Evolutionary conservation across 2,797 vertebrate genomes (phyloP), one percentile per base, ranked within the genome.

Genomic region (Pipistrellus pipistrellus): DNA sequence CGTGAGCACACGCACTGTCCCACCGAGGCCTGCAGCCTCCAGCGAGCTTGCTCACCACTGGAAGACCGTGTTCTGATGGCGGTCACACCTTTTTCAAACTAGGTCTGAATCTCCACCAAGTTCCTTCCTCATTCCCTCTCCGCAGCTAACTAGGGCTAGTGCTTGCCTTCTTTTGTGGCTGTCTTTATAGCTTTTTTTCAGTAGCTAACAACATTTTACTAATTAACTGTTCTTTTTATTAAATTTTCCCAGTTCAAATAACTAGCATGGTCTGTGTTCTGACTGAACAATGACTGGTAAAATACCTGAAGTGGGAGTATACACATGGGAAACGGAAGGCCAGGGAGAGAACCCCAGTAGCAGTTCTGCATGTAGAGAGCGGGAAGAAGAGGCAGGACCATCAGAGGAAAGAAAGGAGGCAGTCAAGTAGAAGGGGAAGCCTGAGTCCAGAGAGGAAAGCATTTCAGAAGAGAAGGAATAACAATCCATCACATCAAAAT

Each of bases 211-310:
- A 85, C 20, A 25, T 57, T 73, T 73, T 35, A 78, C 64, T 46
- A n/a, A 23, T 38, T 84, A 75, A 66, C 23, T 46, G n/a, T 88
- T 76, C 48, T 57, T 87, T 83, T 72, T 57, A 85, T 73, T 88
- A 73, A 73, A 92, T 44, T 51, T 66, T 11, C 25, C n/a, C 14
- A 23, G 53, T 53, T 84, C 13, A 53, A 87, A 62, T 71, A 77
- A 69, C 32, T 71, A 69, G 44, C 25, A 2, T 5, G 71, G 59
- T 57, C 30, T 88, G 10, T 90, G 57, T 88, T 93, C 51, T 62
- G 48, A 69, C 35, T 35, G 38, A 18, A 78, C 25, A 80, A 25
- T 68, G 66, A 75, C 17, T 53, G 21, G 57, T 12, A 32, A 32
- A 27, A 72, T 62, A 73, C 68, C n/a, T 59, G 25, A 87, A 68